Base-by-base conservation (phyloP, 2,888 invertebrate genomes). In the Hedychridium roseum region DNA sequence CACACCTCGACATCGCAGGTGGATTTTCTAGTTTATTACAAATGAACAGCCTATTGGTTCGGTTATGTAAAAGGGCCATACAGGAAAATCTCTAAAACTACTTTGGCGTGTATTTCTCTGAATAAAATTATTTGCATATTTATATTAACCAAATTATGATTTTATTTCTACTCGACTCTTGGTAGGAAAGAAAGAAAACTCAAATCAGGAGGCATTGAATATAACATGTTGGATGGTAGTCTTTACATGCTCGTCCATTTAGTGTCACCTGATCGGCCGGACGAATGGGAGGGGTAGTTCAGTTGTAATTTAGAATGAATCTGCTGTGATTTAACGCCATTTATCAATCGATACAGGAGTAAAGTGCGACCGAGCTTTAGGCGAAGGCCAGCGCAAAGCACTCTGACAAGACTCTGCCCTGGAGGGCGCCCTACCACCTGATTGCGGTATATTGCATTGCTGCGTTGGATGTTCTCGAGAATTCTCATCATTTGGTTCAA, bases 1-100 rank as follows among this genome's bases (percentile, higher is more conserved):
- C 94, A 1, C 97, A 98, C 79, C 85, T 94, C 86, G 86, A 91
- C 70, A 91, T 95, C 46, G 89, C 92, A 0, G 94, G 95, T 79
- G 98, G 98, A 15, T 84, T 94, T 9, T 86, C 86, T 60, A 89
- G 94, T 3, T 82, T 96, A 60, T 81, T 98, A 59, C 98, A 99
- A 82, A 85, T 98, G 80, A 91, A 95, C 2, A 94, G 91, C 28
- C 83, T 98, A 54, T 81, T 97, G 53, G 92, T 94, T 1, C 85
- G 90, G 60, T 81, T 96, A 50, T 97, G 97, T 78, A 81, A 82
- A 30, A 80, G 77, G 52, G 76, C 63, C 7, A 6, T 57, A 28
- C 38, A 57, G n/a, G n/a, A 42, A 51, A 55, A 17, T 47, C 27
- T 54, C 23, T 5, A 38, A 52, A 54, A 18, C 23, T 37, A n/a